These are phyloP conservation scores for Mormyrus iriodes DNA, from an alignment of 2,113 vertebrate species.

Conservation along the genomic window DNA sequence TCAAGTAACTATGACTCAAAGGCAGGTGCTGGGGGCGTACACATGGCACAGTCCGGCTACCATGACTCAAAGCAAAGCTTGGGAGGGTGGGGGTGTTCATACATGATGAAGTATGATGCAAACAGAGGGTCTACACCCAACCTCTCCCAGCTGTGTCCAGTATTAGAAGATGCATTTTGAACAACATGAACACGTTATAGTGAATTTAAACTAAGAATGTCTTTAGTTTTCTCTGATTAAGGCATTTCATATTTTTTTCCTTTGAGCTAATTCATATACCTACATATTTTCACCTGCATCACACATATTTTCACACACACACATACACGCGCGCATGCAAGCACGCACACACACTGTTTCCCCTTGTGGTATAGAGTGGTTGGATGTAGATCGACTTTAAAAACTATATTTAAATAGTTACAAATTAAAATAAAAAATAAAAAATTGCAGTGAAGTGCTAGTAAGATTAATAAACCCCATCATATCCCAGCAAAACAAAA, in stretches of 20 bases:
- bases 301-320: too few species aligned
- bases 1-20: not conserved
- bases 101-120: not conserved
- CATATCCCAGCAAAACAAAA: not conserved
- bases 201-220: not conserved
- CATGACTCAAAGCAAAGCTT: not conserved
- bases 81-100: not conserved
- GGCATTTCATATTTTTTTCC: not conserved
- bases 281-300: not conserved
- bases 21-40: not conserved
- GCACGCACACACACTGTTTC: too few species aligned
- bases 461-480: not conserved
- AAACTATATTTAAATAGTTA: too few species aligned
- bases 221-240: not conserved
- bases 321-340: too few species aligned
- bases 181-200: not conserved
- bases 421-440: not conserved
- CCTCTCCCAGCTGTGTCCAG: not conserved
- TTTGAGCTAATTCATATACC: not conserved
- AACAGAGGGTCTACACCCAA: not conserved
- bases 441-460: not conserved
- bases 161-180: not conserved
- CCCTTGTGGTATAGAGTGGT: too few species aligned
- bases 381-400: too few species aligned
- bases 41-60: not conserved